These are phyloP conservation scores for Ridgeia piscesae DNA, from an alignment of 1,140 invertebrate species.

Conservation along the genomic window DNA sequence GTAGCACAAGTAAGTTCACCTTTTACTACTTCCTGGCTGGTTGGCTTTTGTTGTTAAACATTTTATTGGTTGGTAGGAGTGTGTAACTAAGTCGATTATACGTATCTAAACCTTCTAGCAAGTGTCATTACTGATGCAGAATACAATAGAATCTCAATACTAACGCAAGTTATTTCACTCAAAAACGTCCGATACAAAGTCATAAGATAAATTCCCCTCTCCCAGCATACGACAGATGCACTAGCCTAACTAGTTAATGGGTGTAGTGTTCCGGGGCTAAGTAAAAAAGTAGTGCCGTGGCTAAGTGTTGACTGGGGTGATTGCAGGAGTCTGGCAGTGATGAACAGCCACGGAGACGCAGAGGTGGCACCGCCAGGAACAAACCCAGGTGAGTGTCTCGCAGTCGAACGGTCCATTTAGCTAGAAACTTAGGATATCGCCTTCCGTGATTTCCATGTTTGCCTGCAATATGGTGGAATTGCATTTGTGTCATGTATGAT, in stretches of 20 bases:
- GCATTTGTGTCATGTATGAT: no score
- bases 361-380: neutral
- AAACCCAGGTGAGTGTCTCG: conserved; percentile 16
- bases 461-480: neutral
- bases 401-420: neutral
- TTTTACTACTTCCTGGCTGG: neutral
- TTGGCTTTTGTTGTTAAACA: neutral
- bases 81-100: no score
- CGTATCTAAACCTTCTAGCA: no score
- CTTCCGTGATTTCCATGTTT: neutral
- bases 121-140: no score
- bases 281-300: neutral
- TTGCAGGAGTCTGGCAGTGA: conserved; percentile 6
- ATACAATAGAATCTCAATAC: no score
- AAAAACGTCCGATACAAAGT: no score
- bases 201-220: no score
- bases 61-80: no score
- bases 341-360: neutral
- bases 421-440: no score
- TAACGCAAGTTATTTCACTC: no score
- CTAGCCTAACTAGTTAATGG: conserved; percentile 22
- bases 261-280: neutral
- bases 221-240: no score
- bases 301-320: neutral
- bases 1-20: conserved; percentile 29